Evolutionary conservation across 2,888 invertebrate species (phyloP).

Genomic region (Limnephilus lunatus): DNA sequence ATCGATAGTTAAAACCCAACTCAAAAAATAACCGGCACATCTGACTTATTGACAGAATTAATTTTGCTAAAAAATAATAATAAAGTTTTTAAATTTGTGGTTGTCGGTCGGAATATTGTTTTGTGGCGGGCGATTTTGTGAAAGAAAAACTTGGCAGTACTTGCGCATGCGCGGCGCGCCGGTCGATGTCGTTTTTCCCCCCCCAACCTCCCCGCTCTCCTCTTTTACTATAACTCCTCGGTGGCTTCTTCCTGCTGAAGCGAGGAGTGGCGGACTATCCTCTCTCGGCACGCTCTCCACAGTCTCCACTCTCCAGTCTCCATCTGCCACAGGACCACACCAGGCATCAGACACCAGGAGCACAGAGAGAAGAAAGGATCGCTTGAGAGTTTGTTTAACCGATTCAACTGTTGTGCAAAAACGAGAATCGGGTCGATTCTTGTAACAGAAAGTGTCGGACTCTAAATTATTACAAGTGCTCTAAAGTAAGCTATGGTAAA

Average conservation of each 20-base stretch:
- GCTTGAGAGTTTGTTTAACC: not conserved
- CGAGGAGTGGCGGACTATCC: conserved; percentile 10
- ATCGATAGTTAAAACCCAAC: conserved; percentile 38
- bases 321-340: not conserved
- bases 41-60: not conserved
- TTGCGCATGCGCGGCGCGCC: conserved; percentile 54
- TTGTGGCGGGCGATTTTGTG: conserved; percentile 57
- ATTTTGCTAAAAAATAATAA: not conserved
- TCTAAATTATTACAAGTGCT: not conserved
- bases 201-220: conserved; percentile 36
- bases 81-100: not conserved
- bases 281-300: conserved; percentile 8
- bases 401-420: not conserved
- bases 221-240: conserved; percentile 47
- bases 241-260: conserved; percentile 27
- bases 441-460: conserved; percentile 4
- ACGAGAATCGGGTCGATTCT: conserved; percentile 16
- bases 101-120: conserved; percentile 2
- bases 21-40: not conserved
- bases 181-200: conserved; percentile 57
- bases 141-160: conserved; percentile 53
- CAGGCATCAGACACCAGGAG: not conserved
- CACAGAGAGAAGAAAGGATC: conserved; percentile 1
- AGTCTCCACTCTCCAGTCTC: not conserved
- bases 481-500: not conserved